These are phyloP conservation scores for Tachysurus vachellii DNA, from an alignment of 2,113 vertebrate genomes.

Conservation along the genomic window DNA sequence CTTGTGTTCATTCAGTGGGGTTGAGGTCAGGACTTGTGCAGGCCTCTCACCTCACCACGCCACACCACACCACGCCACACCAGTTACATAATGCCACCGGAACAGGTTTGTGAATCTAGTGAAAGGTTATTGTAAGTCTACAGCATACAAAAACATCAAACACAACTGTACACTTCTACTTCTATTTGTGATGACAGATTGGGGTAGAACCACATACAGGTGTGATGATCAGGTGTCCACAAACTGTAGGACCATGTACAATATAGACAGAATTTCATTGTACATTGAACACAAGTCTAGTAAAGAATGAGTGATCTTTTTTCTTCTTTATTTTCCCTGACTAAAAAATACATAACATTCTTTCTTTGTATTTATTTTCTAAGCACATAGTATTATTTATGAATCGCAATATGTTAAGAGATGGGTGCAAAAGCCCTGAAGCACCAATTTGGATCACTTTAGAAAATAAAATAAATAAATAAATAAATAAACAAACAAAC, in stretches of 20 bases:
- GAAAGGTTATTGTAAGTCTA: too few relatives aligned
- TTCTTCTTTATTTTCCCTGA: neutral
- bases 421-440: neutral
- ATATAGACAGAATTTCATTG: neutral
- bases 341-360: neutral
- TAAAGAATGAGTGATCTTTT: neutral
- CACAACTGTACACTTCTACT: neutral
- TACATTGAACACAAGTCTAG: neutral
- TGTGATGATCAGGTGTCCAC: neutral
- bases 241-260: neutral
- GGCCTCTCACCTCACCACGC: neutral
- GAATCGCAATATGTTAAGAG: neutral
- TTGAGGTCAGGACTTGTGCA: neutral
- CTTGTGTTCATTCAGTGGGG: too few relatives aligned
- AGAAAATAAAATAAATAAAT: too few relatives aligned
- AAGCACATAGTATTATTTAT: neutral
- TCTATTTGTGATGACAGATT: neutral
- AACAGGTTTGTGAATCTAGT: neutral
- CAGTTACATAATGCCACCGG: too few relatives aligned
- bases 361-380: neutral
- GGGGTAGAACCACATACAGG: neutral
- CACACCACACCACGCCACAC: too few relatives aligned
- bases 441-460: constrained; percentile 68
- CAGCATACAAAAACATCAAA: neutral
- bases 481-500: too few relatives aligned